Percentiles rank a stretch among this genome's conserved stretches.
Evolutionary conservation across 2,888 invertebrate species (phyloP).

Genomic region (Saturnia japonica): DNA sequence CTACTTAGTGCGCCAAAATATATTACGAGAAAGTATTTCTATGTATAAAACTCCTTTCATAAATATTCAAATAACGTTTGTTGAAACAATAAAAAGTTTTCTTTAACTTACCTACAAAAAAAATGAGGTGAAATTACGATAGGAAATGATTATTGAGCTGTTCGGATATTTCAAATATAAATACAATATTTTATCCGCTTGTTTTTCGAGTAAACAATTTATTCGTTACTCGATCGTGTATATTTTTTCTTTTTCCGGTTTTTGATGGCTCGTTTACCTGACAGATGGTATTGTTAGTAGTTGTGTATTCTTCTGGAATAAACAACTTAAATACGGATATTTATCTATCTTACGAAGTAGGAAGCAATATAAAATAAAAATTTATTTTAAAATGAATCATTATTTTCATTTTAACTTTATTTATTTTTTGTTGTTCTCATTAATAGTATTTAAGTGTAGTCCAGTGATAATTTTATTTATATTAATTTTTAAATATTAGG

Average conservation of each 20-base stretch:
- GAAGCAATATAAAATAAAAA: too few species aligned
- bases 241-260: neutral
- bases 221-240: neutral
- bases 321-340: too few species aligned
- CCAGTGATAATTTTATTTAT: too few species aligned
- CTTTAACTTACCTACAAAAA: neutral
- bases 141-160: conserved; percentile 3
- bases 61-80: conserved; percentile 1
- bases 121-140: neutral
- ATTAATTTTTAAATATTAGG: too few species aligned
- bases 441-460: too few species aligned
- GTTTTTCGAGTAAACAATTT: neutral
- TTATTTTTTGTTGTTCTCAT: too few species aligned
- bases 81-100: neutral
- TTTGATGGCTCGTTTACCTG: neutral
- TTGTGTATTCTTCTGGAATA: too few species aligned
- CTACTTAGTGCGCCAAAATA: neutral
- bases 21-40: neutral
- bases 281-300: neutral
- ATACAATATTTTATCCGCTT: neutral
- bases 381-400: too few species aligned
- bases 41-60: neutral
- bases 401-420: too few species aligned
- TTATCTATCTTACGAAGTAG: too few species aligned
- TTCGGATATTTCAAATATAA: conserved; percentile 3